A percentile compares a stretch with the other conserved stretches of the same genome.
These are phyloP conservation scores for Zaprionus capensis DNA, from an alignment of 1,140 invertebrate genomes.

Conservation along the genomic window DNA sequence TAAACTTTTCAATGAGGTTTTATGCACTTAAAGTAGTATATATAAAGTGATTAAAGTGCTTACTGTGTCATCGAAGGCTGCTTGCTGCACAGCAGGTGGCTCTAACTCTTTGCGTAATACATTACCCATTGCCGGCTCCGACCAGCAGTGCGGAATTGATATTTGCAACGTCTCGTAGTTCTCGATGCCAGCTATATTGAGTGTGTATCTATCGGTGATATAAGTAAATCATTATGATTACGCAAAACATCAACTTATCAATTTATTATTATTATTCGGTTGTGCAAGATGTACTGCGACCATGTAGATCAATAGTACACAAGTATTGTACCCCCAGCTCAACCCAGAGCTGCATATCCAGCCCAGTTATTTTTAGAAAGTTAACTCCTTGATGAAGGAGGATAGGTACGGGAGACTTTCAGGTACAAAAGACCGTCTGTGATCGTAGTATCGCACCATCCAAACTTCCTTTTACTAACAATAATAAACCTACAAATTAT, in stretches of 20 bases:
- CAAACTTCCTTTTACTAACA: too few species aligned
- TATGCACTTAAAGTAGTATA: background rate
- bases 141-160: conserved; percentile 90
- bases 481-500: too few species aligned
- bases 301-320: too few species aligned
- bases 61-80: conserved; percentile 91
- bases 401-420: too few species aligned
- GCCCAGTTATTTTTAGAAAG: too few species aligned
- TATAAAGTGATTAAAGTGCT: conserved; percentile 37
- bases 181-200: conserved; percentile 89
- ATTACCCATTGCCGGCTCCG: conserved; percentile 88
- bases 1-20: background rate
- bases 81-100: conserved; percentile 91
- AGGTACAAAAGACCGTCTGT: too few species aligned
- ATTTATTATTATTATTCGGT: too few species aligned
- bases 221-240: conserved; percentile 24
- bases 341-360: too few species aligned
- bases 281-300: too few species aligned
- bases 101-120: conserved; percentile 86
- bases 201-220: conserved; percentile 84
- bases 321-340: too few species aligned
- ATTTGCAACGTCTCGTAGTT: conserved; percentile 89
- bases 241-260: background rate
- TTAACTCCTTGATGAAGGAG: too few species aligned
- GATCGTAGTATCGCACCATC: too few species aligned